A percentile compares a stretch with the other conserved stretches of the same genome.
These are phyloP conservation scores for Phlogophora meticulosa DNA, from an alignment of 2,888 invertebrate species.

Conservation along the genomic window DNA sequence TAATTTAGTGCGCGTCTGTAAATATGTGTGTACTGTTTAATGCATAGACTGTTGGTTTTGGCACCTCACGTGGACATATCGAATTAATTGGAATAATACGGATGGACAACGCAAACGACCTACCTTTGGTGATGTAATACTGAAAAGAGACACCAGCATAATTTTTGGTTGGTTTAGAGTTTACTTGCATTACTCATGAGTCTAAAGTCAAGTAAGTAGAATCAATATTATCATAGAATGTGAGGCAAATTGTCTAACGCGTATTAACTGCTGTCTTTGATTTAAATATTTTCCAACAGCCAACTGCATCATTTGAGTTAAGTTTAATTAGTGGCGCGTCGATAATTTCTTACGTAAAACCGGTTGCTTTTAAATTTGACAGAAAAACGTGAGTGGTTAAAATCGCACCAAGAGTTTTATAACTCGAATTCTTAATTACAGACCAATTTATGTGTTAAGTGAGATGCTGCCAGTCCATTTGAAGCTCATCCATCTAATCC, in stretches of 20 bases:
- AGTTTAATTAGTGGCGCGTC: too few species aligned
- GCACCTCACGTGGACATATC: slow-evolving; percentile 45
- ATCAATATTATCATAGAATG: too few species aligned
- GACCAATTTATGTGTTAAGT: too few species aligned
- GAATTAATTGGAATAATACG: slow-evolving; percentile 29
- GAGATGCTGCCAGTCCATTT: neutral
- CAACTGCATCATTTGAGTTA: too few species aligned
- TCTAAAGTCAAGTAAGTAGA: too few species aligned
- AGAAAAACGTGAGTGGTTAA: neutral
- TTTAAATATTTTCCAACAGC: too few species aligned
- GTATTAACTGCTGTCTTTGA: too few species aligned
- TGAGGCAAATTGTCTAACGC: too few species aligned
- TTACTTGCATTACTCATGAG: slow-evolving; percentile 23
- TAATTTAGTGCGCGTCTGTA: slow-evolving; percentile 41
- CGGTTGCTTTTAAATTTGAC: neutral
- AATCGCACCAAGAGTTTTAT: neutral
- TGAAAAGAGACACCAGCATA: slow-evolving; percentile 7
- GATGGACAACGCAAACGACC: slow-evolving; percentile 19
- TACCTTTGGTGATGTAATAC: slow-evolving; percentile 42
- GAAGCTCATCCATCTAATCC: too few species aligned
- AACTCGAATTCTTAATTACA: neutral
- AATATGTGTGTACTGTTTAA: slow-evolving; percentile 32
- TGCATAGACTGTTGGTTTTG: slow-evolving; percentile 56
- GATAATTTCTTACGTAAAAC: too few species aligned
- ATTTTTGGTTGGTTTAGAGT: slow-evolving; percentile 19